Percentiles rank a stretch among this genome's conserved stretches.
phyloP scores from a whole-genome alignment of 2,797 vertebrate species.

The Cercopithecus mitis region DNA sequence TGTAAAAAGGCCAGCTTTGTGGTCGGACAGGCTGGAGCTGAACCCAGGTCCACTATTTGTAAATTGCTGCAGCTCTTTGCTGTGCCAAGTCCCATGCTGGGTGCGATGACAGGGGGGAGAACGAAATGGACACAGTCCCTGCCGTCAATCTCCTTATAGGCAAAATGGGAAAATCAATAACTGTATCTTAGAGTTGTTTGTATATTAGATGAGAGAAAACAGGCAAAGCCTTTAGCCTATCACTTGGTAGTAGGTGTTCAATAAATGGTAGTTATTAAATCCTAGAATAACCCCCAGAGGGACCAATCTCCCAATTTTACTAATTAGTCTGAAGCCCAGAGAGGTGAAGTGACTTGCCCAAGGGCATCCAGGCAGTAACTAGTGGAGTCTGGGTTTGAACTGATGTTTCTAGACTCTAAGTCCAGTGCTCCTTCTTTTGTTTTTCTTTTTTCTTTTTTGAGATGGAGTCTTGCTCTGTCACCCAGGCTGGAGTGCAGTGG shows the following conservation, averaged over 20 bases:
- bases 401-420: not conserved
- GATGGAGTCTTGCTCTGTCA: no score
- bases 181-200: not conserved
- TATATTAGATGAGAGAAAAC: not conserved
- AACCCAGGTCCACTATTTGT: rapidly evolving
- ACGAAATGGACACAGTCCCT: not conserved
- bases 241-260: not conserved
- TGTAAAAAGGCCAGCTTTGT: not conserved
- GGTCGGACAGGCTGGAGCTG: not conserved
- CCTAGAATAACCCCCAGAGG: not conserved
- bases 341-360: not conserved
- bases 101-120: not conserved
- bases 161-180: not conserved
- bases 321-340: not conserved
- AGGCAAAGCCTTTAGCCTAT: not conserved
- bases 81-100: not conserved
- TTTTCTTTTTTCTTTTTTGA: no score
- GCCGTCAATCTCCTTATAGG: not conserved
- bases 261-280: not conserved
- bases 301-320: not conserved
- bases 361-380: not conserved
- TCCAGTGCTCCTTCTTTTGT: not conserved
- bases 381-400: not conserved
- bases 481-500: no score
- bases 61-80: no score